Base-by-base conservation (phyloP, 1,140 invertebrate species). In the Drosophila littoralis region DNA sequence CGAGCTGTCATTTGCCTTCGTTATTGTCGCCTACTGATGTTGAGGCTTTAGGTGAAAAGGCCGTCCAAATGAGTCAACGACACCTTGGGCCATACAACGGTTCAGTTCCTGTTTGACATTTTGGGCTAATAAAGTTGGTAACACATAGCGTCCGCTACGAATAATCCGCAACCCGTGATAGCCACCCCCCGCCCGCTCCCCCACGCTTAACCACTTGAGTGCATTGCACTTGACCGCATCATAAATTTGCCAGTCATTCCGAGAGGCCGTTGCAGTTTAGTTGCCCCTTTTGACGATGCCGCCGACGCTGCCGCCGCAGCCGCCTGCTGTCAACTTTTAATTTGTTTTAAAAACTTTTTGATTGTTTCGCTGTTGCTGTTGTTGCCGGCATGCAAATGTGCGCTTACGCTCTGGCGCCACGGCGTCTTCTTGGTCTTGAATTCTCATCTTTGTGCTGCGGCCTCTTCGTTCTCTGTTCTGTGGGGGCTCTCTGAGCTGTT, bases 331-430 rank as follows among this genome's bases (percentile, higher is more conserved):
- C 83, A 88, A 88, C 73, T 88, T 88, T 86, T 86, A 88, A 86
- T 86, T 86, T 86, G 84, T 89, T 86, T 86, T 88, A 83, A 89
- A 88, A 86, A 86, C 84, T 86, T 86, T 86, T 83, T 86, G 83
- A 86, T 86, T 86, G 84, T 89, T 86, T 83, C 64, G 66, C 64
- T 75, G 66, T 32, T 66, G 54, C 8, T 32, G 12, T 15, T 66
- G 64, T 64, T 50, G 54, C 43, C 42, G 57, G 70, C 74, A 84
- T 81, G 84, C 84, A 80, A 89, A 89, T 89, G 80, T 43, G 22
- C 52, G 64, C 38, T 28, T 13, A 61, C 12, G 15, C 45, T 36
- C 7, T 60, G 72, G 58, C 67, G 58, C 67, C 72, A 63, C 1
- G 4, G 51, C 35, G 72, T 75, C 72, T 75, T 43, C 71, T 40